Percentiles rank a stretch among this genome's conserved stretches.
These are phyloP conservation scores for Heliconius eleuchia DNA, from an alignment of 1,140 invertebrate genomes.

Conservation along the genomic window DNA sequence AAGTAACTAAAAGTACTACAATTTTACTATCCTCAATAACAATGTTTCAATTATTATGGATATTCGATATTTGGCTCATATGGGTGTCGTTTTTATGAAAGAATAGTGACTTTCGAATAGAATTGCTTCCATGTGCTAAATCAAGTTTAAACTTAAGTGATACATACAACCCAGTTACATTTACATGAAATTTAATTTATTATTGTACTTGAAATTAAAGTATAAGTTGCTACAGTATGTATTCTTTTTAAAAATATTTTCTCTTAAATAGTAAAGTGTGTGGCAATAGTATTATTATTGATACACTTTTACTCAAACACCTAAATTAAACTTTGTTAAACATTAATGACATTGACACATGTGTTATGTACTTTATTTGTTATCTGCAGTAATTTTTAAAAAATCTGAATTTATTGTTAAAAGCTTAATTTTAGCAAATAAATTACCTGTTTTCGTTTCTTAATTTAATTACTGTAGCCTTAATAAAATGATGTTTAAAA, in stretches of 20 bases:
- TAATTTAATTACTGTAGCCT: not conserved
- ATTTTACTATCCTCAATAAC: not conserved
- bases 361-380: not conserved
- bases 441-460: not conserved
- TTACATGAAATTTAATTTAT: constrained; percentile 31
- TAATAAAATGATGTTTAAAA: not conserved
- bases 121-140: constrained; percentile 17
- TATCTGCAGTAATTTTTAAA: not conserved
- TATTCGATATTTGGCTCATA: not conserved
- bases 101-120: not conserved
- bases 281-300: constrained; percentile 26
- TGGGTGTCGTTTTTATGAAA: not conserved
- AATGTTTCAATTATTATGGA: not conserved
- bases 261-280: not conserved
- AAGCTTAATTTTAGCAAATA: not conserved
- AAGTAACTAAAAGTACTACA: constrained; percentile 1
- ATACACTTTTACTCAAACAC: not conserved
- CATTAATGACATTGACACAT: not conserved
- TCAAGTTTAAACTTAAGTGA: constrained; percentile 1
- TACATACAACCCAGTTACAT: constrained; percentile 18
- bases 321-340: not conserved
- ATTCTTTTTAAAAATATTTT: not conserved
- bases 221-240: too few species aligned
- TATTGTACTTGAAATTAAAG: not conserved
- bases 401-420: not conserved